These are phyloP conservation scores for Monomorium pharaonis DNA, from an alignment of 1,140 invertebrate species.

Conservation along the genomic window DNA sequence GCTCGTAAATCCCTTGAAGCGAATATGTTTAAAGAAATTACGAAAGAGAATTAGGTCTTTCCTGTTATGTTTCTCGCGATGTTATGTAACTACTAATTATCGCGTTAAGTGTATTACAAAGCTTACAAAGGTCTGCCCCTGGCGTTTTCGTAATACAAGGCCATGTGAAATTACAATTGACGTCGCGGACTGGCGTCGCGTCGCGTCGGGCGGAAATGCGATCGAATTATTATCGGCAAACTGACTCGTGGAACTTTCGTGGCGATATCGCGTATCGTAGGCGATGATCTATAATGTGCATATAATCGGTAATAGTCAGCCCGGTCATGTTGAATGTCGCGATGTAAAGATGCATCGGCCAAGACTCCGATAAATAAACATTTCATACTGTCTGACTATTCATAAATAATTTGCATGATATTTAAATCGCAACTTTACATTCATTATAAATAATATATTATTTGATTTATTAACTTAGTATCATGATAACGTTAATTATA, in stretches of 20 bases:
- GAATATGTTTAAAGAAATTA: neutral
- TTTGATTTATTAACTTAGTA: neutral
- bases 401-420: neutral
- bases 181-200: neutral
- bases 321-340: conserved; percentile 8
- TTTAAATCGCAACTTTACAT: neutral
- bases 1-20: neutral
- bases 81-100: neutral
- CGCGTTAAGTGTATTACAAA: neutral
- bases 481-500: neutral
- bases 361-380: conserved; percentile 26
- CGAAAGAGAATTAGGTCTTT: neutral
- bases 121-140: neutral
- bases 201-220: neutral
- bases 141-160: neutral
- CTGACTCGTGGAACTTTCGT: neutral
- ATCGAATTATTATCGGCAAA: conserved; percentile 36
- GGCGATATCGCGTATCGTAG: neutral
- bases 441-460: neutral
- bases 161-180: conserved; percentile 14
- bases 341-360: conserved; percentile 11
- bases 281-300: neutral
- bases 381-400: neutral
- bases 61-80: neutral
- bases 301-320: conserved; percentile 7